These are phyloP conservation scores for Ectropis grisescens DNA, from an alignment of 1,140 invertebrate genomes.

Conservation along the genomic window DNA sequence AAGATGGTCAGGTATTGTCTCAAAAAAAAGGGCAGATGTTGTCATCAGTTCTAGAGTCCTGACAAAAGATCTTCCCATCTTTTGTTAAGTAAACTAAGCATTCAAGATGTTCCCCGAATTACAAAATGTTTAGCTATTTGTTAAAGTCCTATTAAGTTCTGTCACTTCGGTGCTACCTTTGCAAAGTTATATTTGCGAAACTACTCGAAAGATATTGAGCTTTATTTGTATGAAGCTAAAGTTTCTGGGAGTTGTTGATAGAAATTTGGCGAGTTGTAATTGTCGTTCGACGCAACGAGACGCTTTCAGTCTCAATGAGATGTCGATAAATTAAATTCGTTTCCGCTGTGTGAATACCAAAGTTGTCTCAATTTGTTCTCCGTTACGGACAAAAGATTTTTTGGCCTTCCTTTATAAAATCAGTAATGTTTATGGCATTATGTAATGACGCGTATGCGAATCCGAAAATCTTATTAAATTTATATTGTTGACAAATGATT, in stretches of 20 bases:
- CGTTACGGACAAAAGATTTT: constrained; percentile 35
- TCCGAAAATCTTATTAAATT: constrained; percentile 6
- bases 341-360: constrained; percentile 60
- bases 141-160: constrained; percentile 63
- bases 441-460: constrained; percentile 21
- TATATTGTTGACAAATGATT: neutral
- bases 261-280: constrained; percentile 37
- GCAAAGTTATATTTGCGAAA: constrained; percentile 18
- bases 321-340: constrained; percentile 66
- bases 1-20: constrained; percentile 28
- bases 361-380: constrained; percentile 64
- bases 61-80: constrained; percentile 44
- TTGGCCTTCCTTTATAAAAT: constrained; percentile 7
- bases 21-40: constrained; percentile 62
- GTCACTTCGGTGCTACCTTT: constrained; percentile 40
- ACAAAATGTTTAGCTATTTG: constrained; percentile 66
- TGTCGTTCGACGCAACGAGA: constrained; percentile 50
- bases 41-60: constrained; percentile 33
- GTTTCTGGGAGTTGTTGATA: constrained; percentile 1
- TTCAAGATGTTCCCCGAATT: constrained; percentile 62
- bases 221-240: constrained; percentile 10
- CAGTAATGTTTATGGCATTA: constrained; percentile 19
- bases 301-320: constrained; percentile 53
- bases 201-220: no score
- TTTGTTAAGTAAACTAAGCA: constrained; percentile 57